phyloP scores from a whole-genome alignment of 2,888 invertebrate genomes.

The Drosophila robusta region DNA sequence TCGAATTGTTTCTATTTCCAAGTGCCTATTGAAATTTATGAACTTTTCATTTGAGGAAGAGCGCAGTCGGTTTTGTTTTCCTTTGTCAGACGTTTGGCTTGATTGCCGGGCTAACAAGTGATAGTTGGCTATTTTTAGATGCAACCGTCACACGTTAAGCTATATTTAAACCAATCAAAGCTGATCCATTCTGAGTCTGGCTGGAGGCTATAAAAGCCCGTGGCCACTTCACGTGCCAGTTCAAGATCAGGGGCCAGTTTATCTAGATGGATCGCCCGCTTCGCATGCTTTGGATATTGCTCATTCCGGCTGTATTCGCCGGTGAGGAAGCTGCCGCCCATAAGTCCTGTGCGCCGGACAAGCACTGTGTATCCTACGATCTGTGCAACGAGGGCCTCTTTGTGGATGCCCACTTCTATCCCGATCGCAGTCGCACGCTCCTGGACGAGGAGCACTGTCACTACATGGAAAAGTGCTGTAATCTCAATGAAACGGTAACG shows the following conservation, averaged over 20 bases:
- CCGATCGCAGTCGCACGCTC: constrained; percentile 55
- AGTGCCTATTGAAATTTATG: not conserved
- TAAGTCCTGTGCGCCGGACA: constrained; percentile 42
- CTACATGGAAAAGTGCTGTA: constrained; percentile 67
- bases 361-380: constrained; percentile 57
- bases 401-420: constrained; percentile 57
- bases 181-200: constrained; percentile 8
- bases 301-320: not conserved
- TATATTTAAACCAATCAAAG: constrained; percentile 61
- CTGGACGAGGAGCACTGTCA: constrained; percentile 54
- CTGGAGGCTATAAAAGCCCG: constrained; percentile 44
- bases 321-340: constrained; percentile 1
- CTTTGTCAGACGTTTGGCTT: constrained; percentile 8
- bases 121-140: constrained; percentile 51
- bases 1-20: no score
- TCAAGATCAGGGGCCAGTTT: constrained; percentile 58
- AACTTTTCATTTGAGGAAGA: not conserved
- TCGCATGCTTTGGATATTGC: not conserved
- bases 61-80: constrained; percentile 7
- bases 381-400: constrained; percentile 61
- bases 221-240: constrained; percentile 16
- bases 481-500: constrained; percentile 43
- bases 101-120: constrained; percentile 15
- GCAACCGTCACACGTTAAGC: constrained; percentile 26
- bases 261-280: constrained; percentile 4